Evolutionary conservation across 2,888 invertebrate species (phyloP), one percentile per base, ranked within the genome.

Genomic region (Ennomos fuscantarius): DNA sequence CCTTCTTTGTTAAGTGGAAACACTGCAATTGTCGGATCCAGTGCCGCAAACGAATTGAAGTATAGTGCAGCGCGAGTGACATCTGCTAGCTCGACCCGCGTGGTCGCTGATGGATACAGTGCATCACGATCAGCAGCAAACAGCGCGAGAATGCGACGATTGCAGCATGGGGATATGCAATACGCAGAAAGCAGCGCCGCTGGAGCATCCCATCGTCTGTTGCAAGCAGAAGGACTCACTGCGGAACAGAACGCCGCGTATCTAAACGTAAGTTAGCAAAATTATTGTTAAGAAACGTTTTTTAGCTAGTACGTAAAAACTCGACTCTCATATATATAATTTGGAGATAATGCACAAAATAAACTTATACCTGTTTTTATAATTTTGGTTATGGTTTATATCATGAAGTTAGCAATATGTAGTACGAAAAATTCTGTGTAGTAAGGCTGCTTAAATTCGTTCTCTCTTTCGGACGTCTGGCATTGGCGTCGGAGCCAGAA

Each of bases 231-330:
- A 78, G 97, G 97, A 42, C 94, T 97, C 61, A 96, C 96, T 24
- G 96, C 97, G 1, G 97, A 98, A 87, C 96, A 97, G 85, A 96
- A 96, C 79, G 95, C 96, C 66, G 95, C 97, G 58, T 94, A 95
- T 68, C 94, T 96, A 69, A 96, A 97, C 94, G 97, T 97, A 86
- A 86, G 86, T 78, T 24, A 24, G 0, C 24, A 24, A 0, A 24
- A 24, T 24, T 24, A 24, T 24, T 5, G 6, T 3, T 6, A 24
- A 56, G 3, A 40, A 45, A 24, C 12, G 1, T 35, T 43, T n/a
- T 15, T 24, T 39, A 11, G 11, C 11, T n/a, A 5, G 8, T 36
- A 11, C 8, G 36, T 36, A 36, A 36, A 8, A 11, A 36, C 8
- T 6, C 2, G 11, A 1, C 13, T 24, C 0, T 24, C 24, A 5